Evolutionary conservation across 2,888 invertebrate species (phyloP), one percentile per base, ranked within the genome.

Genomic region (Andrena camellia): DNA sequence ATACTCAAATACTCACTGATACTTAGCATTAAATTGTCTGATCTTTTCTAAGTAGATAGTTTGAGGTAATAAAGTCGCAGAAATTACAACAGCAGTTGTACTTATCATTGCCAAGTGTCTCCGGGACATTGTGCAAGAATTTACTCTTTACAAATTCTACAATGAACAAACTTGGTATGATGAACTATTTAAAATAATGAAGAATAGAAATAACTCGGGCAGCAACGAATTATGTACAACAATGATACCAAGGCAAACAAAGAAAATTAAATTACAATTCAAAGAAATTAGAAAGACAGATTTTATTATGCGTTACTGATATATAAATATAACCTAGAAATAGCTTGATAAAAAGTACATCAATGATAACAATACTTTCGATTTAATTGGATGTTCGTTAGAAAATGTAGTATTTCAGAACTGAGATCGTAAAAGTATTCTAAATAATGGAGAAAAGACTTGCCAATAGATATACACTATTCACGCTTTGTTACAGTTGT

Each of bases 41-140:
- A 96, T 97, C 90, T 96, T 94, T 2, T 95, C 92, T 1, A 97
- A 86, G 0, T 96, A 94, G 83, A 96, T 91, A 0, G 96, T 96
- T 78, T 97, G 95, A 0, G 97, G 96, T 6, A 62, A 1, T n/a
- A 68, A 0, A 48, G 57, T 13, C 5, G 8, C 1, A 1, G 20
- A 33, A 20, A 48, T 7, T n/a, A n/a, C 63, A 10, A 64, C 2
- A 17, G 23, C 33, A n/a, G 17, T 7, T 10, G 66, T 2, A 33
- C 48, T 13, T 17, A 35, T 0, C 10, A 13, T 73, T 0, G 68
- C 4, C 8, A 79, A 17, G 17, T 13, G 1, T 23, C 2, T 0
- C 67, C 8, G 8, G 10, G 3, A 8, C 57, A 67, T 78, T 68
- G 6, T 6, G 2, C 4, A 42, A 42, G 2, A 59, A 2, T 31